These are phyloP conservation scores for Drosophila meridiana DNA, from an alignment of 2,888 invertebrate species.

Conservation along the genomic window DNA sequence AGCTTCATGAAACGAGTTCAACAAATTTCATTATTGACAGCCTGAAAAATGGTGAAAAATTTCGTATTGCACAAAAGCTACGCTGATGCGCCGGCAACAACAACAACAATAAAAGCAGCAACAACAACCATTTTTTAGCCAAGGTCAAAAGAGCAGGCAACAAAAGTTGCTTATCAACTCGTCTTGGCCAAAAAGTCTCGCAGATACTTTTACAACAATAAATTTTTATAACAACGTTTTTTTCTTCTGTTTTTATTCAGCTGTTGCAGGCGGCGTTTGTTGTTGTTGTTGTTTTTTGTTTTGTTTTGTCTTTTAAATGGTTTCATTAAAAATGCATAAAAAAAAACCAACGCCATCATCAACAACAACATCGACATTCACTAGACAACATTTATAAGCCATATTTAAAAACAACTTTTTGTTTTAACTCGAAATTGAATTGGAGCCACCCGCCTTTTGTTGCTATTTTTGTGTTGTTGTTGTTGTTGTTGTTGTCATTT, in stretches of 20 bases:
- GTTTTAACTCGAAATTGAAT: slow-evolving; percentile 23
- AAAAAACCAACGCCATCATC: slow-evolving; percentile 43
- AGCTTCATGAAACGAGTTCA: slow-evolving; percentile 37
- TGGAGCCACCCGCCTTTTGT: slow-evolving; percentile 47
- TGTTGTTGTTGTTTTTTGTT: slow-evolving; percentile 11
- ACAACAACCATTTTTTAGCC: slow-evolving; percentile 12
- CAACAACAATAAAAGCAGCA: slow-evolving; percentile 8
- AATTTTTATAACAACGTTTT: slow-evolving; percentile 36
- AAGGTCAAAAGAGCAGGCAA: slow-evolving; percentile 35
- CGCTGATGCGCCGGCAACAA: slow-evolving; percentile 20
- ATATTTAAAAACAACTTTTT: slow-evolving; percentile 32
- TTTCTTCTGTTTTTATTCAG: slow-evolving; percentile 18
- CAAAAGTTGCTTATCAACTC: slow-evolving; percentile 73
- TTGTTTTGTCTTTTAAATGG: slow-evolving; percentile 49
- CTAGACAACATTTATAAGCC: slow-evolving; percentile 37
- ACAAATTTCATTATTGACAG: slow-evolving; percentile 52
- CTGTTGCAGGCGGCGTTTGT: slow-evolving; percentile 43
- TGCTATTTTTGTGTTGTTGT: slow-evolving; percentile 13
- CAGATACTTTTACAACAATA: slow-evolving; percentile 53
- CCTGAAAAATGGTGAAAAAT: slow-evolving; percentile 60
- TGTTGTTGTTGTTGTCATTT: slow-evolving; percentile 49
- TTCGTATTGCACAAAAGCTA: slow-evolving; percentile 44
- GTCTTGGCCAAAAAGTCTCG: slow-evolving; percentile 33
- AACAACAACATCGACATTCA: slow-evolving; percentile 57
- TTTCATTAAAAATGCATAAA: slow-evolving; percentile 73